These are phyloP conservation scores for Drymonia ruficornis DNA, from an alignment of 2,888 invertebrate genomes.

Conservation along the genomic window DNA sequence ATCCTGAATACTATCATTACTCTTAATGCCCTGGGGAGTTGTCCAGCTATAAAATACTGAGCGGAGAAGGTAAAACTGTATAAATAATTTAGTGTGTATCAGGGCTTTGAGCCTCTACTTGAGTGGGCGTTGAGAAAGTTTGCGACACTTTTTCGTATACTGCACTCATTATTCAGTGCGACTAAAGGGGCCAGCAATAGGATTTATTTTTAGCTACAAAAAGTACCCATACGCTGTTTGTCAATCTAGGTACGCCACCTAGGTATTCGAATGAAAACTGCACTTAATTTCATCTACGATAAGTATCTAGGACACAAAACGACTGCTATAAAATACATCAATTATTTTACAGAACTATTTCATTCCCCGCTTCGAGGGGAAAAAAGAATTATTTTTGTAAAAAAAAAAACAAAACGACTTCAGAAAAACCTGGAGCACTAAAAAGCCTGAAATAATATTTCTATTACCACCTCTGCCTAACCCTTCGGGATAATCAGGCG, in stretches of 20 bases:
- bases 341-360: slow-evolving; percentile 22
- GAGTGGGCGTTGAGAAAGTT: neutral
- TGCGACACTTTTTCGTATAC: neutral
- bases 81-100: slow-evolving; percentile 20
- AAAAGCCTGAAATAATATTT: too few species aligned
- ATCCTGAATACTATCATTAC: slow-evolving; percentile 30
- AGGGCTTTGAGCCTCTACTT: neutral
- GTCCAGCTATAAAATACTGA: slow-evolving; percentile 26
- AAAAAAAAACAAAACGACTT: too few species aligned
- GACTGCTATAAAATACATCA: slow-evolving; percentile 8
- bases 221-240: too few species aligned
- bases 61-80: slow-evolving; percentile 16
- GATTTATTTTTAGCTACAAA: too few species aligned
- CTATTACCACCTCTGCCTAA: too few species aligned
- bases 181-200: too few species aligned
- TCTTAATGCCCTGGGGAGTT: slow-evolving; percentile 27
- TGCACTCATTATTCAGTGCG: neutral
- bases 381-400: too few species aligned
- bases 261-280: too few species aligned
- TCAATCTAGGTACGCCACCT: too few species aligned
- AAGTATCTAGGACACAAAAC: neutral
- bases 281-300: neutral
- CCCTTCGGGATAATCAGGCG: too few species aligned
- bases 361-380: slow-evolving; percentile 34
- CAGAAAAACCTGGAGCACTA: too few species aligned